Conservation (phyloP, 2,797 vertebrate species). For the Cyclopterus lumpus region DNA sequence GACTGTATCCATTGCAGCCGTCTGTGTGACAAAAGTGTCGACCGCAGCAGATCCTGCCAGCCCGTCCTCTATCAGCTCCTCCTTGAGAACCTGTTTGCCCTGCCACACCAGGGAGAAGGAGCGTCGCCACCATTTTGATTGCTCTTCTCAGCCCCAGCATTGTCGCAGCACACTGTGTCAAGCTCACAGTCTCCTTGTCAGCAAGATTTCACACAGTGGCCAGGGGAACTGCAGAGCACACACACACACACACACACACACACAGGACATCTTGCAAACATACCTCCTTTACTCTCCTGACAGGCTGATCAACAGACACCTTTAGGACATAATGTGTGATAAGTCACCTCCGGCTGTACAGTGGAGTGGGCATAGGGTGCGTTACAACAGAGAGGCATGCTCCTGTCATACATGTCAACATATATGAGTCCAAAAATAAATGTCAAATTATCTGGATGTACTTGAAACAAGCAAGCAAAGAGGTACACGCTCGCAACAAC, state of each 20-base stretch:
- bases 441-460: conserved; percentile 24
- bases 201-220: conserved; percentile 87
- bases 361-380: neutral
- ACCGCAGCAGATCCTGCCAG: conserved; percentile 71
- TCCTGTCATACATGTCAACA: conserved; percentile 17
- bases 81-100: conserved; percentile 84
- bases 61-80: conserved; percentile 72
- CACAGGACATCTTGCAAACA: conserved; percentile 43
- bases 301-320: conserved; percentile 63
- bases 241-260: conserved; percentile 29
- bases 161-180: conserved; percentile 86
- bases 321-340: conserved; percentile 56
- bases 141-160: conserved; percentile 81
- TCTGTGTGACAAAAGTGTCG: conserved; percentile 63
- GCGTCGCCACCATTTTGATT: conserved; percentile 88
- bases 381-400: neutral
- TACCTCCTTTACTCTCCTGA: conserved; percentile 53
- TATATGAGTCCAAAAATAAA: conserved; percentile 9
- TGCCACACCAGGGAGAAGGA: conserved; percentile 80
- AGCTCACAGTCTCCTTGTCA: conserved; percentile 85
- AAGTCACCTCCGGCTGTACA: conserved; percentile 42
- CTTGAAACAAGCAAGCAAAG: conserved; percentile 1
- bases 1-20: conserved; percentile 45
- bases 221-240: conserved; percentile 80
- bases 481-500: neutral